Conservation (phyloP, 2,797 vertebrate genomes). For the Apogon talboti region DNA sequence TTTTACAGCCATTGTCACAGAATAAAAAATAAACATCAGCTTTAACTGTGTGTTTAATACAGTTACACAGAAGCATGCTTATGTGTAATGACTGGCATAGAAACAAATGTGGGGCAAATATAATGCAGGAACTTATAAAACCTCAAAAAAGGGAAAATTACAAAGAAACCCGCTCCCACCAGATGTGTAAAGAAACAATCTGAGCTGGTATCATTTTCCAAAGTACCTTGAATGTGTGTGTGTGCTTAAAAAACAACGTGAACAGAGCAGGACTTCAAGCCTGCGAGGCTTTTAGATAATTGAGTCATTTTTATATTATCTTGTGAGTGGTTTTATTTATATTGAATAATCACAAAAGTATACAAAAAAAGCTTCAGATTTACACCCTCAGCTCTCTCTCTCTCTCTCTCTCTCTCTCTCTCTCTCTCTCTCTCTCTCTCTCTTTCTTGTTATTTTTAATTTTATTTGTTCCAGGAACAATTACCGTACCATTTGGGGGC, state of each 20-base stretch:
- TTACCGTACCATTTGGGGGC: constrained; percentile 58
- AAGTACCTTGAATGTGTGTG: constrained; percentile 41
- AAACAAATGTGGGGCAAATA: constrained; percentile 52
- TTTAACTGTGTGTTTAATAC: constrained; percentile 27
- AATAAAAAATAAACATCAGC: background rate
- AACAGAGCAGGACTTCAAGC: constrained; percentile 45
- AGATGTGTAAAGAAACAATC: constrained; percentile 71
- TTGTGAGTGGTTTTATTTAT: constrained; percentile 67
- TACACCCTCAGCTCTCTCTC: constrained; percentile 25
- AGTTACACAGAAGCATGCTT: background rate
- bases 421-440: background rate
- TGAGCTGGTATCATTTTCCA: constrained; percentile 58
- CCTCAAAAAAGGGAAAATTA: constrained; percentile 52
- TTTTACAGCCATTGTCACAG: constrained; percentile 18
- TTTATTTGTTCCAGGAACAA: constrained; percentile 56
- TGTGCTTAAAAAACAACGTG: constrained; percentile 50
- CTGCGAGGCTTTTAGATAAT: constrained; percentile 62
- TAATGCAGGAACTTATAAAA: constrained; percentile 59
- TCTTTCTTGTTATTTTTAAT: constrained; percentile 20
- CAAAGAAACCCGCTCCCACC: constrained; percentile 50
- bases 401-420: background rate
- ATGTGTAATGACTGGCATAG: constrained; percentile 24
- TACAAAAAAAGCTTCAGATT: constrained; percentile 31
- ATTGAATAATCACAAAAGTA: constrained; percentile 24
- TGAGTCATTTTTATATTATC: constrained; percentile 68